phyloP scores from a whole-genome alignment of 2,888 invertebrate genomes.

The Norana najaformis region DNA sequence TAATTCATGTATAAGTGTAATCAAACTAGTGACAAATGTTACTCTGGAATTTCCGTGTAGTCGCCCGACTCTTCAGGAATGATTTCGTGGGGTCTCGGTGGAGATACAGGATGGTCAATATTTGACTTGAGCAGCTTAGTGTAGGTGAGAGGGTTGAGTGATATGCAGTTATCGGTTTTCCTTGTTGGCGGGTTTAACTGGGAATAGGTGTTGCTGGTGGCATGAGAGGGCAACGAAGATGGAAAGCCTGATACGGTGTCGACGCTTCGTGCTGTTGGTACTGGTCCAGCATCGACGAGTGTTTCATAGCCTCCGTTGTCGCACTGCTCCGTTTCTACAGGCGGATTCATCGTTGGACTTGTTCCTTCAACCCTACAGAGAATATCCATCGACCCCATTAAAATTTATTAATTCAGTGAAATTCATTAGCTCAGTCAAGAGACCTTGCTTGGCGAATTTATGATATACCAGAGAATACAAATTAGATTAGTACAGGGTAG shows the following conservation, averaged over 20 bases:
- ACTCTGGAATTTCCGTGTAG: not conserved
- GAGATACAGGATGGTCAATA: not conserved
- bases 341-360: too few relatives aligned
- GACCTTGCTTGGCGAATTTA: too few relatives aligned
- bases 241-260: not conserved
- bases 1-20: not conserved
- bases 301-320: not conserved
- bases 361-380: not conserved
- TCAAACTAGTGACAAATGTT: not conserved
- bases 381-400: too few relatives aligned
- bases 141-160: not conserved
- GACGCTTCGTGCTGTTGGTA: not conserved
- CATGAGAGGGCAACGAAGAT: not conserved
- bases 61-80: not conserved
- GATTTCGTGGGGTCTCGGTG: not conserved
- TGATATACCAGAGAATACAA: too few relatives aligned
- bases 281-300: not conserved
- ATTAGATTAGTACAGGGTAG: too few relatives aligned
- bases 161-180: not conserved
- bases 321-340: not conserved
- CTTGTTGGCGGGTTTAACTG: not conserved
- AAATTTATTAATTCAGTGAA: not conserved
- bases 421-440: not conserved
- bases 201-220: too few relatives aligned
- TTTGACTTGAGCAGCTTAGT: not conserved